These are phyloP conservation scores for Porites australiensis DNA, from an alignment of 64 coral and sea anemone species.

Conservation along the genomic window DNA sequence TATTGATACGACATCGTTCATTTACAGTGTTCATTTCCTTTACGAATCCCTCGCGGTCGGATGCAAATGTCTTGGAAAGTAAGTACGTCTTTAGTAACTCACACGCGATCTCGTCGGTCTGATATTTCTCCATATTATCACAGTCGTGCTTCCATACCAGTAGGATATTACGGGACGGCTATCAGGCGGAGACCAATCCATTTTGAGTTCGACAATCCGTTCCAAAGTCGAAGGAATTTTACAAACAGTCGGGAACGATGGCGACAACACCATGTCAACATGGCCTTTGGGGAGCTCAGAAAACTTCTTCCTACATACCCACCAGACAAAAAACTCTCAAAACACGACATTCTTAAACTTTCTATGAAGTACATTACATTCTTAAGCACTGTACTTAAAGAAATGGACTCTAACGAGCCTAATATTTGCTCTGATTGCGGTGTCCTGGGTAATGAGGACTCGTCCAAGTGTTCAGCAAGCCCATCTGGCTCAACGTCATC, in stretches of 20 bases:
- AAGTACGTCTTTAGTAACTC: not conserved
- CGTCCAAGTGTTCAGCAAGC: not conserved
- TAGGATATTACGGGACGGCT: conserved; percentile 37
- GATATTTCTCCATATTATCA: conserved; percentile 13
- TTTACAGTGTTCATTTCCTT: not conserved
- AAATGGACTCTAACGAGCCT: conserved; percentile 52
- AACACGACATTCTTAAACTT: conserved; percentile 89
- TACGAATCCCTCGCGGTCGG: not conserved
- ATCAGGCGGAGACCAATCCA: conserved; percentile 7
- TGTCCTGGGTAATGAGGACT: not conserved
- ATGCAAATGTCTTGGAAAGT: conserved; percentile 30
- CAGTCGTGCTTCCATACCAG: not conserved
- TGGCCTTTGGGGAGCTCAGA: conserved; percentile 95
- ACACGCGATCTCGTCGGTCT: conserved; percentile 8
- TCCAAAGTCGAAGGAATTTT: conserved; percentile 61
- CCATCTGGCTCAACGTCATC: not conserved
- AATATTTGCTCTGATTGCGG: not conserved
- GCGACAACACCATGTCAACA: conserved; percentile 96
- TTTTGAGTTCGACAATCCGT: conserved; percentile 20
- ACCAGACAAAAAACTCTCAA: conserved; percentile 92
- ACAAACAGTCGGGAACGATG: conserved; percentile 94
- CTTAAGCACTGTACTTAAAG: conserved; percentile 80
- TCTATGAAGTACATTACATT: conserved; percentile 94
- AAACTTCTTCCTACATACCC: conserved; percentile 95
- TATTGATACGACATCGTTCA: not conserved